phyloP scores from a whole-genome alignment of 2,888 invertebrate genomes.

The Odontomyia ornata region DNA sequence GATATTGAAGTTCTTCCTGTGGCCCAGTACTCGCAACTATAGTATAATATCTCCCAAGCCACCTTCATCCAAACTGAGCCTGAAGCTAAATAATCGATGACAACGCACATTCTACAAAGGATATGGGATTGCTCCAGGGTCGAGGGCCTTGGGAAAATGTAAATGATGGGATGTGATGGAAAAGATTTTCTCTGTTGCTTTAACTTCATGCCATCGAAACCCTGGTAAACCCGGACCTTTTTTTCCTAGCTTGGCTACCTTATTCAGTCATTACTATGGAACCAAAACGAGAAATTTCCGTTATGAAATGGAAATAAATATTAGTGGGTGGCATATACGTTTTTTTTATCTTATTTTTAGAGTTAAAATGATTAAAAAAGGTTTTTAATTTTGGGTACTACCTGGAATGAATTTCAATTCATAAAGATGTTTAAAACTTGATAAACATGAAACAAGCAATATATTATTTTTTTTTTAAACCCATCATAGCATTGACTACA shows the following conservation, averaged over 20 bases:
- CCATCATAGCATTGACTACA: background rate
- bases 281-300: background rate
- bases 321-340: background rate
- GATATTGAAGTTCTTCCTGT: background rate
- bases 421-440: too few species aligned
- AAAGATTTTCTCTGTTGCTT: slow-evolving; percentile 31
- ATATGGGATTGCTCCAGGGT: background rate
- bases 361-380: slow-evolving; percentile 2
- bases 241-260: background rate
- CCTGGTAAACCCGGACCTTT: slow-evolving; percentile 18
- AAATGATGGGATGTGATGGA: slow-evolving; percentile 2
- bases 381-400: too few species aligned
- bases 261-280: background rate
- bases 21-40: background rate
- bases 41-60: background rate
- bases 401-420: too few species aligned
- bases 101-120: slow-evolving; percentile 1
- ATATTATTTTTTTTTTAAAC: too few species aligned
- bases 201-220: slow-evolving; percentile 13
- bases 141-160: background rate
- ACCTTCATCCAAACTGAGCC: slow-evolving; percentile 2
- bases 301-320: background rate
- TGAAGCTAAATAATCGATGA: slow-evolving; percentile 5
- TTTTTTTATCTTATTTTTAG: background rate
- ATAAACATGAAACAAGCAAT: background rate